Base-by-base conservation (phyloP, 2,113 vertebrate species). In the Hemichromis elongatus region DNA sequence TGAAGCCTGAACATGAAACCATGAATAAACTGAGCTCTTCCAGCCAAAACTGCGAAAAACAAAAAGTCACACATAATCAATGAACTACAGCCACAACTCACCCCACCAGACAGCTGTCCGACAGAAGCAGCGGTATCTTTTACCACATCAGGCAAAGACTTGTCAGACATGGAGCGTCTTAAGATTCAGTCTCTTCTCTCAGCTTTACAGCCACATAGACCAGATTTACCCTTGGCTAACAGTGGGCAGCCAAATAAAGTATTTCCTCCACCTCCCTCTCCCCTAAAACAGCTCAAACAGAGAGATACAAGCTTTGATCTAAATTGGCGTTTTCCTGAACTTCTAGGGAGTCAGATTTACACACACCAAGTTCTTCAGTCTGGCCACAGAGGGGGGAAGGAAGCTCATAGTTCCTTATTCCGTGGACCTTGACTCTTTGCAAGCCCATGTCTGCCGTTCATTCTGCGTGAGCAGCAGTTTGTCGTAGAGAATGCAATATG, bases 321-420 rank as follows among this genome's bases (percentile, higher is more conserved):
- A 92, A 96, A 96, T 90, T 83, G 79, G 78, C 86, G 28, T 90
- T 94, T 95, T 95, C 95, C 95, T 96, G 93, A 90, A 91, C 80
- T 88, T 90, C 24, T 50, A 79, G 83, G 81, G 79, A 87, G 86
- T 66, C 30, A 6, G 61, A 53, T 70, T 80, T 21, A 81, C 68
- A 55, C 56, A 11, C 45, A 52, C 16, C 10, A 19, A 53, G 55
- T 37, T 57, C 35, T 84, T 35, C 16, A 78, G 87, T 9, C n/a
- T 6, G 50, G 16, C 47, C 6, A 7, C 11, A 73, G 53, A 61
- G 7, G 28, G n/a, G n/a, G 8, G 7, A 26, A 8, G 35, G 35
- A 26, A 66, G 3, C 28, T 80, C 47, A 52, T 2, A 52, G 78
- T 87, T 89, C 75, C 78, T 87, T 79, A 83, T 90, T 91, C 30